Evolutionary conservation across 2,797 vertebrate genomes (phyloP).

Genomic region (Acomys russatus): DNA sequence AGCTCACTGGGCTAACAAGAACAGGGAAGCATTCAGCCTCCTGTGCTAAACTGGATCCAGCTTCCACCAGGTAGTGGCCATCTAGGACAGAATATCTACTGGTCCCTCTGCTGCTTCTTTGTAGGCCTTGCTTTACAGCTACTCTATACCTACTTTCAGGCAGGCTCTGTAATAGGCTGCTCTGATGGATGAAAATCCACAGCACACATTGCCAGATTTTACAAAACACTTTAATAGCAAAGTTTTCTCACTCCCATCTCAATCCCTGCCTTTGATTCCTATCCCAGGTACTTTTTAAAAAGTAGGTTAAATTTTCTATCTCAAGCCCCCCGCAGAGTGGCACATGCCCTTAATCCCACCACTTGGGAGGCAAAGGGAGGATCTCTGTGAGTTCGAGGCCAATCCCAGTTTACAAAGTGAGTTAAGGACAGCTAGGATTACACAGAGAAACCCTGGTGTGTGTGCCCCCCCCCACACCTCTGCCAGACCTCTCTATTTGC

Average conservation of each 20-base stretch:
- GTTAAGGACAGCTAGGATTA: too few species aligned
- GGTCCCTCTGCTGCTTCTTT: not conserved
- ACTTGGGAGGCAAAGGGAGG: too few species aligned
- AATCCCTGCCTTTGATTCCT: not conserved
- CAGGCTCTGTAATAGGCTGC: not conserved
- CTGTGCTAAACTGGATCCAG: not conserved
- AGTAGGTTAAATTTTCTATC: not conserved
- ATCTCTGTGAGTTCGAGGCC: too few species aligned
- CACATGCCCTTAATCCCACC: too few species aligned
- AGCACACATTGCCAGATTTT: not conserved
- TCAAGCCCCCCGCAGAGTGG: too few species aligned
- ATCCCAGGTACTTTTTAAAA: not conserved
- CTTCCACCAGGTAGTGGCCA: not conserved
- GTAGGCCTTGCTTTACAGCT: not conserved
- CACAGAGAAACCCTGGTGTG: too few species aligned
- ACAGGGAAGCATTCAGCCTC: not conserved
- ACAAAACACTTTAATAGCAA: not conserved
- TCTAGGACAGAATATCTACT: not conserved
- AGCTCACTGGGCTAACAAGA: not conserved
- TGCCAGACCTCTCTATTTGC: not conserved
- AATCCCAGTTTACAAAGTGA: too few species aligned
- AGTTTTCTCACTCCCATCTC: not conserved
- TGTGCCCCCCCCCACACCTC: too few species aligned
- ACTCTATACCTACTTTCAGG: not conserved
- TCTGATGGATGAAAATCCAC: not conserved